These are phyloP conservation scores for Raja brachyura DNA, from an alignment of 2,113 vertebrate species.

Conservation along the genomic window DNA sequence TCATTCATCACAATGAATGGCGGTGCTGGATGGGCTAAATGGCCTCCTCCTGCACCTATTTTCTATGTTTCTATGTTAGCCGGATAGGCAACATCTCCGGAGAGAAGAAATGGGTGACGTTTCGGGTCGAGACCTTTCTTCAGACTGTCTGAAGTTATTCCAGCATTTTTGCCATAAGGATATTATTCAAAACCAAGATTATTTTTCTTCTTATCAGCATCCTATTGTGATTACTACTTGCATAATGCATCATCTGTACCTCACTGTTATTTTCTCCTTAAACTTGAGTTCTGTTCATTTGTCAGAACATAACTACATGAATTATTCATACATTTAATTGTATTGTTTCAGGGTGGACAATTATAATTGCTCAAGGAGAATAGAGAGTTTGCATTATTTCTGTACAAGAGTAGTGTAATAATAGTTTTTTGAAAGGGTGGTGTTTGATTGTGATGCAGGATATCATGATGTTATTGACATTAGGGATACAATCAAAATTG, in stretches of 20 bases:
- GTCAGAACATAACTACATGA: neutral
- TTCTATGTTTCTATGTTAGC: too few species aligned
- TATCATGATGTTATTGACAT: neutral
- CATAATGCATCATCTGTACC: neutral
- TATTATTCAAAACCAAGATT: neutral
- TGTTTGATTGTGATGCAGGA: neutral
- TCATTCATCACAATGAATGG: too few species aligned
- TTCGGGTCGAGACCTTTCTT: too few species aligned
- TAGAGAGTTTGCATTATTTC: neutral
- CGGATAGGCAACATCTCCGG: too few species aligned
- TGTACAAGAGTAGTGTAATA: neutral
- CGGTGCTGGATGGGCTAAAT: too few species aligned
- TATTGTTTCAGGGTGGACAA: neutral
- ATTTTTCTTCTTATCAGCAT: neutral
- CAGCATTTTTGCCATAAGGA: neutral
- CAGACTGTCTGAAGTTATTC: too few species aligned
- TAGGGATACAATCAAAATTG: neutral
- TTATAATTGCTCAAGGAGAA: neutral
- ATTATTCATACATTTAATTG: conserved; percentile 12
- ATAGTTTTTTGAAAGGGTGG: neutral
- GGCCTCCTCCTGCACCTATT: too few species aligned
- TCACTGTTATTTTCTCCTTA: neutral
- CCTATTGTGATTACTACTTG: neutral
- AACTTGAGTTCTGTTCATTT: neutral
- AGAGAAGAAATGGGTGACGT: too few species aligned